Percentiles rank a stretch among this genome's conserved stretches.
Evolutionary conservation across 2,797 vertebrate species (phyloP).

Genomic region (Coendou prehensilis): DNA sequence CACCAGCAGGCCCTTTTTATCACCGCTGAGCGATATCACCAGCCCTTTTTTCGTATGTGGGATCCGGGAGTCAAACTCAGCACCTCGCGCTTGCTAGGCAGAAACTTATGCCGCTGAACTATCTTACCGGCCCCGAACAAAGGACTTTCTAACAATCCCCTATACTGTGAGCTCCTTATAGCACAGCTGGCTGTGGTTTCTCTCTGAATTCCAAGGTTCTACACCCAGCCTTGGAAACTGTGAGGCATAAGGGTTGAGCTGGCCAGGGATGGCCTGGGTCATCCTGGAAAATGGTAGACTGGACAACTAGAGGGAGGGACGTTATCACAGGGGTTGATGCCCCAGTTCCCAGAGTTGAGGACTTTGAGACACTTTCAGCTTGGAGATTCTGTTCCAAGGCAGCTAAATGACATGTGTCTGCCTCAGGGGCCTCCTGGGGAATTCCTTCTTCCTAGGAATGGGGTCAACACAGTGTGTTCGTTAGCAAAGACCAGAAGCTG

Average conservation of each 20-base stretch:
- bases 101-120: too few species aligned
- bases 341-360: background rate
- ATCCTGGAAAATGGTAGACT: background rate
- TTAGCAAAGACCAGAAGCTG: conserved; percentile 61
- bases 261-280: background rate
- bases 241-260: background rate
- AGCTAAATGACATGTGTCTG: background rate
- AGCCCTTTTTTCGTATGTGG: too few species aligned
- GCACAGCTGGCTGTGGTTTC: background rate
- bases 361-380: background rate
- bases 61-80: too few species aligned
- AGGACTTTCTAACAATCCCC: background rate
- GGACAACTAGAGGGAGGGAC: background rate
- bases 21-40: too few species aligned
- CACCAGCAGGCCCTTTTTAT: too few species aligned
- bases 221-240: background rate
- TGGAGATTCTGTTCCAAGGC: background rate
- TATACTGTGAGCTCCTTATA: background rate
- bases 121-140: too few species aligned
- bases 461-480: background rate
- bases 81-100: too few species aligned
- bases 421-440: background rate
- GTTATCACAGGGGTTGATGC: background rate
- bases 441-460: conserved; percentile 29
- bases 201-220: background rate